Evolutionary conservation across 2,797 vertebrate genomes (phyloP).

Genomic region (Microtus obscurus): DNA sequence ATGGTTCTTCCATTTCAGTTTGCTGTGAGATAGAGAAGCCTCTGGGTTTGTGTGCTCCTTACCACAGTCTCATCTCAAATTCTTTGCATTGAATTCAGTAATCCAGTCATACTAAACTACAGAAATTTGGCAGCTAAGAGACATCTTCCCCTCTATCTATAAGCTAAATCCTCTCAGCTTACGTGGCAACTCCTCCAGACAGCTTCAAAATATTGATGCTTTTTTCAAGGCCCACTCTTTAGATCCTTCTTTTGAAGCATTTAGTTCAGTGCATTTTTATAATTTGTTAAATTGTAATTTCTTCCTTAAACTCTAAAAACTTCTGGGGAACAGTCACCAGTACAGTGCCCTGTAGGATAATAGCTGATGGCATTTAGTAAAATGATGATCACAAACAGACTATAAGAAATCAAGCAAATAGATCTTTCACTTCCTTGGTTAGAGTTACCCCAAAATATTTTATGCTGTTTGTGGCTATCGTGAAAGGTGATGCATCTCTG

Average conservation of each 20-base stretch:
- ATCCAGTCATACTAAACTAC: neutral
- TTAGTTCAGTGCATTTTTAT: neutral
- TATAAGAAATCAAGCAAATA: neutral
- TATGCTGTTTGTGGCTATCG: too few species aligned
- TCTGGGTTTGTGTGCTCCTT: neutral
- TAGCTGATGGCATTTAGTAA: neutral
- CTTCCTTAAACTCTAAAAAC: neutral
- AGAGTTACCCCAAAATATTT: too few species aligned
- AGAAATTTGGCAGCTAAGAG: neutral
- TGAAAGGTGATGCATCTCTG: too few species aligned
- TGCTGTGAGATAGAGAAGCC: neutral
- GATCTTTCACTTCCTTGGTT: too few species aligned
- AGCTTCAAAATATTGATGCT: neutral
- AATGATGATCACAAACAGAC: neutral
- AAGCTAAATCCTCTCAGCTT: neutral
- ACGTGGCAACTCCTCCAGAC: neutral
- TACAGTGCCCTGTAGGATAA: neutral
- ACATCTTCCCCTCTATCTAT: neutral
- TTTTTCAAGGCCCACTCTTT: neutral
- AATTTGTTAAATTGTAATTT: neutral
- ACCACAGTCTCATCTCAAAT: neutral
- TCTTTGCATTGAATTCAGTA: neutral
- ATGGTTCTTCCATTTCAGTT: neutral
- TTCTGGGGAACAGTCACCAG: neutral
- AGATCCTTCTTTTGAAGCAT: neutral